A percentile compares a stretch with the other conserved stretches of the same genome.
Evolutionary conservation across 30 jellyfish, hydroid and myxozoan species (phyloP).

Genomic region (Aurelia sp.): DNA sequence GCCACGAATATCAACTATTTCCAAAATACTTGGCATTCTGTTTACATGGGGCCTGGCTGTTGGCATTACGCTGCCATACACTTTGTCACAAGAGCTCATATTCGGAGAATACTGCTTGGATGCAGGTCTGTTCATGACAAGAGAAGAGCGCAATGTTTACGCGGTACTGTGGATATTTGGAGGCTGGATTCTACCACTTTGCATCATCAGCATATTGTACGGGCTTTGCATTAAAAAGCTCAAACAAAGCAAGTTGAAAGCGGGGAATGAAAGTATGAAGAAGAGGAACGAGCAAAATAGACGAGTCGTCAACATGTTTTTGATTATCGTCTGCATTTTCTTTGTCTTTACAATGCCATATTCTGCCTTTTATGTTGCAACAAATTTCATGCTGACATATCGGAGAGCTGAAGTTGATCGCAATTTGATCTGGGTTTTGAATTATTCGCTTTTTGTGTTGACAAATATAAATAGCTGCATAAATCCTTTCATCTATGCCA

Average conservation of each 20-base stretch:
- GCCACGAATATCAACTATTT: conserved; percentile 2
- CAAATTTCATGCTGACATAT: conserved; percentile 21
- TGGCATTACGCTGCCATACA: conserved; percentile 41
- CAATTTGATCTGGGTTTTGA: conserved; percentile 22
- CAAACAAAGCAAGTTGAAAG: conserved; percentile 1
- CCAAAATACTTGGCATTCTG: conserved; percentile 17
- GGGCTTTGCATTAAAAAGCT: conserved; percentile 27
- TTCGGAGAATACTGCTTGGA: not conserved
- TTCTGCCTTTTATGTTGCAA: conserved; percentile 22
- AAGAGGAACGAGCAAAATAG: conserved; percentile 24
- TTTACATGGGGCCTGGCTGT: conserved; percentile 40
- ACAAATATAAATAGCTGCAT: conserved; percentile 57
- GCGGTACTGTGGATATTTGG: conserved; percentile 2
- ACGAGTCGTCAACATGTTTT: conserved; percentile 48
- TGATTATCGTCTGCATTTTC: conserved; percentile 21
- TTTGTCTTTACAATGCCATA: conserved; percentile 52
- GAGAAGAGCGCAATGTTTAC: not conserved
- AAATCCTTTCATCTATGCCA: conserved; percentile 64
- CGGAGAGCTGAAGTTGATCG: conserved; percentile 18
- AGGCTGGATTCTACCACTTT: conserved; percentile 51
- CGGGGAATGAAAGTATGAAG: not conserved
- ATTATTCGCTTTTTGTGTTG: conserved; percentile 38
- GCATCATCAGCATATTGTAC: conserved; percentile 9
- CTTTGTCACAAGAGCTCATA: conserved; percentile 9
- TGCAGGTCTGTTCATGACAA: conserved; percentile 13